A percentile compares a stretch with the other conserved stretches of the same genome.
These are phyloP conservation scores for Leistus spinibarbis DNA, from an alignment of 2,888 invertebrate genomes.

Conservation along the genomic window DNA sequence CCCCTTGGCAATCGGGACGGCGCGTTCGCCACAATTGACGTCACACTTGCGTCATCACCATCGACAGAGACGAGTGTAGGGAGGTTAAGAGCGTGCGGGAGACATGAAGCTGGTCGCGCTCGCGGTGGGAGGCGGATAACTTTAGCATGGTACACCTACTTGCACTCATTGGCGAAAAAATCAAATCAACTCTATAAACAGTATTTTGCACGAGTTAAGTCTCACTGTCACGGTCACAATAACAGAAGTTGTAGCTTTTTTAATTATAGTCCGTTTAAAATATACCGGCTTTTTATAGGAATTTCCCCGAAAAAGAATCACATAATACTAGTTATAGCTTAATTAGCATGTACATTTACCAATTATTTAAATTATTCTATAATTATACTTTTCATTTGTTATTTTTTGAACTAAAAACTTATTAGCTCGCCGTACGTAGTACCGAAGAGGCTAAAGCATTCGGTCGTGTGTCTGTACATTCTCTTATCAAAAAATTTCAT, in stretches of 20 bases:
- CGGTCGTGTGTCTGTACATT: no score
- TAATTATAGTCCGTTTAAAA: neutral
- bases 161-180: neutral
- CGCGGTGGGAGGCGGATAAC: neutral
- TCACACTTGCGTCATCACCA: neutral
- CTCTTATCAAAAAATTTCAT: no score
- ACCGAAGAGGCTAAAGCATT: no score
- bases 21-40: neutral
- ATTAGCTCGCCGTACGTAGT: no score
- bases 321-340: no score
- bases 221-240: neutral
- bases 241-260: neutral
- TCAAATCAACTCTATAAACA: neutral
- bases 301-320: neutral
- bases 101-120: neutral
- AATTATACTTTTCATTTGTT: no score
- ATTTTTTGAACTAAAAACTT: no score
- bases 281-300: neutral
- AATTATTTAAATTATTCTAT: no score
- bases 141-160: neutral
- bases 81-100: neutral
- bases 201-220: neutral
- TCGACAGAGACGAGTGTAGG: neutral
- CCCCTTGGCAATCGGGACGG: neutral
- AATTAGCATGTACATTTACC: no score